Percentiles rank a stretch among this genome's conserved stretches.
These are phyloP conservation scores for Esox niger DNA, from an alignment of 2,113 vertebrate species.

Conservation along the genomic window DNA sequence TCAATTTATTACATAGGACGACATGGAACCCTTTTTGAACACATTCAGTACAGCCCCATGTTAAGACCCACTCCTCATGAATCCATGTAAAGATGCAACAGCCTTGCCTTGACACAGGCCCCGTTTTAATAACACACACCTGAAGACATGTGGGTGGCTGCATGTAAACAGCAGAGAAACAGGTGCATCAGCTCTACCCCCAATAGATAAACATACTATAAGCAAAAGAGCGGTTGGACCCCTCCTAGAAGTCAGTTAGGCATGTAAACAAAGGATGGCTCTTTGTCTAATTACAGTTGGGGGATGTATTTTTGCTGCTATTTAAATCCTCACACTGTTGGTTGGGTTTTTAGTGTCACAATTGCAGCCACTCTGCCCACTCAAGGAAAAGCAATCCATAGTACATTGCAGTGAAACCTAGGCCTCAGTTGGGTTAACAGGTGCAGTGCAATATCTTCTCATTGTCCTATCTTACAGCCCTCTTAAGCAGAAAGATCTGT, in stretches of 20 bases:
- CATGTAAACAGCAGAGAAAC: conserved; percentile 38
- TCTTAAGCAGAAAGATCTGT: neutral
- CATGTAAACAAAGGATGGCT: conserved; percentile 59
- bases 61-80: neutral
- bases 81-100: neutral
- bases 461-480: neutral
- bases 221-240: conserved; percentile 52
- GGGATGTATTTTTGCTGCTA: conserved; percentile 15
- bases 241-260: conserved; percentile 35
- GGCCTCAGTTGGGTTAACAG: neutral
- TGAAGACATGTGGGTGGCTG: neutral
- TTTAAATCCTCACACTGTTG: conserved; percentile 25
- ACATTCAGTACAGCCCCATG: no score
- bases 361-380: conserved; percentile 19
- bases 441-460: neutral
- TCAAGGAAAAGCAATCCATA: neutral
- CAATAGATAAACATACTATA: conserved; percentile 55
- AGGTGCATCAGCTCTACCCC: conserved; percentile 59
- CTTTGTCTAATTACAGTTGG: conserved; percentile 25
- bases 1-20: neutral
- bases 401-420: neutral
- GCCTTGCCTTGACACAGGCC: neutral
- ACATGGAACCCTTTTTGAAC: neutral
- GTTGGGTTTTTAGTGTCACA: conserved; percentile 27
- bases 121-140: neutral